Evolutionary conservation across 1,140 invertebrate species (phyloP).

Genomic region (Drosophila micromelanica): DNA sequence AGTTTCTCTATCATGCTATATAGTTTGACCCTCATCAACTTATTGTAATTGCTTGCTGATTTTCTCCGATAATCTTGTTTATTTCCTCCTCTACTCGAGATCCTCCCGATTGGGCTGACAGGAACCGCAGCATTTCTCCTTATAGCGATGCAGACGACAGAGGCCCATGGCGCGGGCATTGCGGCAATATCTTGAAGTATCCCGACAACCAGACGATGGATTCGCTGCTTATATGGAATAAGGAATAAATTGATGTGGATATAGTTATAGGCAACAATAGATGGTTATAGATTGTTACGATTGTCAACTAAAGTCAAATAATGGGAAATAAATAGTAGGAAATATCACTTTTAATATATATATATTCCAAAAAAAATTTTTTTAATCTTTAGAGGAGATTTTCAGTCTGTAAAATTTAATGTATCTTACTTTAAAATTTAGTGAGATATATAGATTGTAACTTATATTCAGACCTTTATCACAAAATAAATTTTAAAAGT

Average conservation of each 20-base stretch:
- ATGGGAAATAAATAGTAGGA: no score
- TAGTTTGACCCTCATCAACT: slow-evolving; percentile 50
- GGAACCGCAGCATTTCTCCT: slow-evolving; percentile 93
- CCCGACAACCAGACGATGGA: slow-evolving; percentile 86
- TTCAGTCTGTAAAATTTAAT: no score
- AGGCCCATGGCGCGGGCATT: slow-evolving; percentile 93
- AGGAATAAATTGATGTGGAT: background rate
- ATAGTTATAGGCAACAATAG: background rate
- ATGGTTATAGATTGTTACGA: background rate
- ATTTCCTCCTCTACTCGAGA: slow-evolving; percentile 45
- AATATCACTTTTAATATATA: no score
- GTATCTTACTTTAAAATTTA: no score
- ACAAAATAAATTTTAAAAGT: no score
- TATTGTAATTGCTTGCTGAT: slow-evolving; percentile 69
- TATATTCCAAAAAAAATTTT: no score
- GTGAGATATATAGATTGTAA: no score
- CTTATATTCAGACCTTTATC: no score
- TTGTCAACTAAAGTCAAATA: no score
- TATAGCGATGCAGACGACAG: slow-evolving; percentile 92
- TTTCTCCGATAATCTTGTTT: slow-evolving; percentile 8
- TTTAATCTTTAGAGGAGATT: no score
- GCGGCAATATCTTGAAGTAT: slow-evolving; percentile 91
- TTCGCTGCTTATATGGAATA: slow-evolving; percentile 18
- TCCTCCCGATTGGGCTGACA: slow-evolving; percentile 85
- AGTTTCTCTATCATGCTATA: slow-evolving; percentile 58